Base-by-base conservation (phyloP, 1,140 invertebrate species). In the Drosophila fuyamai region DNA sequence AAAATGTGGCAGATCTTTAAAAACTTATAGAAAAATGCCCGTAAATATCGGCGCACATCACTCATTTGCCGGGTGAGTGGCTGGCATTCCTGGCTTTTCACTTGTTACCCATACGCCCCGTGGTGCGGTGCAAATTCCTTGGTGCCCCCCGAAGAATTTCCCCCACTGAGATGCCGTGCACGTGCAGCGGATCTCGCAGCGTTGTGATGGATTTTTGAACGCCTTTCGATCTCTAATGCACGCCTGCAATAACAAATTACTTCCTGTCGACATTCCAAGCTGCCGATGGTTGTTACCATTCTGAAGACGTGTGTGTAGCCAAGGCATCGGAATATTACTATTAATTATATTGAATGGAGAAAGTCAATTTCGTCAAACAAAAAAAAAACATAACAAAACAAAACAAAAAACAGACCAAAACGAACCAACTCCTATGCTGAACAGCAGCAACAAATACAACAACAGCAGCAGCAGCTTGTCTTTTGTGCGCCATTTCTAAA, bases 291-390 rank as follows among this genome's bases (percentile, higher is more conserved):
- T 50, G 71, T 82, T 88, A 83, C 80, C 75, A 88, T 88, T 86
- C 83, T 88, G 58, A 48, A 70, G 83, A 73, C 76, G 71, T 79
- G 82, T 55, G 54, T 77, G 73, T 54, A 61, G 74, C 74, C 60
- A 58, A 46, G 60, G 63, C 80, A 81, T 61, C 73, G 63, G 81
- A 82, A 89, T 89, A 88, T 88, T 88, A 83, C 83, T 89, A 89
- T 88, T 88, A 88, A 88, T 88, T 88, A 88, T 88, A 88, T 88
- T 88, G 83, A 89, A 88, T 88, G 84, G 83, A 89, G 83, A 88
- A 88, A 88, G 83, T 88, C 83, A 88, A 88, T 88, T 88, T 88
- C 84, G 83, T 88, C 80, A 89, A 88, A 83, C 54, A 58, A 48
- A 48, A 48, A 46, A 58, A 27, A 12, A 48, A 13, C 23, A n/a